These are phyloP conservation scores for Hydrozoanthus tunicans DNA, from an alignment of 64 coral and sea anemone genomes.

Conservation along the genomic window DNA sequence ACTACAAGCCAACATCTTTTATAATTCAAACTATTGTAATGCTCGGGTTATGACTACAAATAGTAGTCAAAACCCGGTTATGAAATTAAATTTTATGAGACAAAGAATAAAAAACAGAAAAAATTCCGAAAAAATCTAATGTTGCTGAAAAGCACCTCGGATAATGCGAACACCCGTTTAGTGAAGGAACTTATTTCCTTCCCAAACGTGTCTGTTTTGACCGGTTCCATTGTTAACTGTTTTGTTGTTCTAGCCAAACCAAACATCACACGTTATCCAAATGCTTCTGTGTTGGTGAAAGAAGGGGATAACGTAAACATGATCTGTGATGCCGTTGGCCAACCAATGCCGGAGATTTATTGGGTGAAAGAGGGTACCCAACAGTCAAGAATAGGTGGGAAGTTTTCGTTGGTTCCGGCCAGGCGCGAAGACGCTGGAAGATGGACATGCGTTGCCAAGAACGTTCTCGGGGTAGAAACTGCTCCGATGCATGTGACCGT, in stretches of 20 bases:
- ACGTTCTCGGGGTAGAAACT: constrained; percentile 35
- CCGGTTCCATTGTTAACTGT: not conserved
- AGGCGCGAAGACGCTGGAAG: constrained; percentile 31
- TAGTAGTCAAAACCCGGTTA: too few species aligned
- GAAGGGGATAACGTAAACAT: constrained; percentile 42
- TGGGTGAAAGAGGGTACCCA: constrained; percentile 47
- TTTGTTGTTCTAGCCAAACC: constrained; percentile 21
- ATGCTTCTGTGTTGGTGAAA: constrained; percentile 29
- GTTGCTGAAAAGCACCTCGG: not conserved
- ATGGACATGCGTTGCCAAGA: constrained; percentile 43
- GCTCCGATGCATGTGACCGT: constrained; percentile 34
- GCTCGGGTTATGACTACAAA: too few species aligned
- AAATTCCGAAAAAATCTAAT: too few species aligned
- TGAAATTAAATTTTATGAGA: too few species aligned
- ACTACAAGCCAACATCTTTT: too few species aligned
- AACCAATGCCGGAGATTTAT: constrained; percentile 11
- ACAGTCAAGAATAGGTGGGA: constrained; percentile 40
- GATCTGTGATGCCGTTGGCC: constrained; percentile 43
- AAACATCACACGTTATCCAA: constrained; percentile 25
- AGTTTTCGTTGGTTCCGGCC: constrained; percentile 35
- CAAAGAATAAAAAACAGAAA: too few species aligned
- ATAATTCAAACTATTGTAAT: too few species aligned
- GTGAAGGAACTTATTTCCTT: not conserved
- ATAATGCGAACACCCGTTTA: not conserved
- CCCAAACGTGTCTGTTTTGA: not conserved